Evolutionary conservation across 2,888 invertebrate genomes (phyloP).

Genomic region (Dryobotodes eremita): DNA sequence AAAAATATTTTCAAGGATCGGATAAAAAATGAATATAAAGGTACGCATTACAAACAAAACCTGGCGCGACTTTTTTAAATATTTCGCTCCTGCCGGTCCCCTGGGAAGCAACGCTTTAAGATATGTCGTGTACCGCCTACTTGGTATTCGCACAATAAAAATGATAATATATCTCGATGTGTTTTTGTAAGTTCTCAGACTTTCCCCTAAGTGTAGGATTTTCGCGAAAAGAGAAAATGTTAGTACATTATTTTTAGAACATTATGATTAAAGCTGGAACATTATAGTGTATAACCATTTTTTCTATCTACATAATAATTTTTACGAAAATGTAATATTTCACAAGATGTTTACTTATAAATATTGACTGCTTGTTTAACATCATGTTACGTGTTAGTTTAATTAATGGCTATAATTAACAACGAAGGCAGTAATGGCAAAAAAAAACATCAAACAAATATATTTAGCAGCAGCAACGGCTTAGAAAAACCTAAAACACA

Average conservation of each 20-base stretch:
- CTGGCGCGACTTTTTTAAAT: constrained; percentile 9
- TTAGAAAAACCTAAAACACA: background rate
- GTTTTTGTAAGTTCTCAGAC: constrained; percentile 28
- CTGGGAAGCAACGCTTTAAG: constrained; percentile 46
- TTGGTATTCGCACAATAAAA: constrained; percentile 59
- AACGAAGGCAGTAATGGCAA: background rate
- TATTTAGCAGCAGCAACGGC: background rate
- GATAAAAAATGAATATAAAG: background rate
- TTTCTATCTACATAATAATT: background rate
- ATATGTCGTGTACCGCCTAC: constrained; percentile 40
- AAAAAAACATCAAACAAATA: background rate
- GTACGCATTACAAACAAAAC: background rate
- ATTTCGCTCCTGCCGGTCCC: constrained; percentile 46
- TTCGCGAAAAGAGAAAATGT: constrained; percentile 31
- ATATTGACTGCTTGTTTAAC: background rate
- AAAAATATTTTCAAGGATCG: background rate
- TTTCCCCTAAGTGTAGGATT: constrained; percentile 43
- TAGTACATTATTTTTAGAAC: constrained; percentile 43
- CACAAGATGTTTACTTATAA: constrained; percentile 5
- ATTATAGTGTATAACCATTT: background rate
- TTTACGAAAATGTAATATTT: background rate
- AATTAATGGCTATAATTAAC: background rate
- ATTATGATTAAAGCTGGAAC: constrained; percentile 24
- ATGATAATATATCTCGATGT: constrained; percentile 52
- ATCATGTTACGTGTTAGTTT: background rate